Conservation (phyloP, 2,888 invertebrate genomes). For the Didymodactylos carnosus region DNA sequence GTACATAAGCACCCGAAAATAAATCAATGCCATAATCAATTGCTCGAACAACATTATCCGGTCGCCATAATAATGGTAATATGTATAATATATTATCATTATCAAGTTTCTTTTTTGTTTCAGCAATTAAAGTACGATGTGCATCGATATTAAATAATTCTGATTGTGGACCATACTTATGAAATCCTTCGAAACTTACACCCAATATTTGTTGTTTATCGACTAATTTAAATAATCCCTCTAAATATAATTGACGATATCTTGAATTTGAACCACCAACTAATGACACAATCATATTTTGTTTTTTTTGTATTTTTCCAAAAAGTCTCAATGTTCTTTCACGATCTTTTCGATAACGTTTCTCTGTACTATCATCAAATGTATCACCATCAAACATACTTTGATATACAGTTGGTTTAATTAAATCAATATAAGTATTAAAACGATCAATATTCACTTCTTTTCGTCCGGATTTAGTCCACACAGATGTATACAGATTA, state of each 20-base stretch:
- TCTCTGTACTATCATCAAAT: neutral
- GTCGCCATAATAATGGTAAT: conserved; percentile 31
- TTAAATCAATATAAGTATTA: neutral
- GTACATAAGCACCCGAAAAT: conserved; percentile 59
- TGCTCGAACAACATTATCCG: conserved; percentile 49
- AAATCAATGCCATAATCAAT: conserved; percentile 60
- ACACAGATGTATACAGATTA: neutral
- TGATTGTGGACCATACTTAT: neutral
- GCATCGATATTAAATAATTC: neutral
- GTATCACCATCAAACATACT: neutral
- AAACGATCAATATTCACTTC: neutral
- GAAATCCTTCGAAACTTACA: neutral
- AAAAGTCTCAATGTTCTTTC: neutral
- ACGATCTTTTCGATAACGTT: neutral
- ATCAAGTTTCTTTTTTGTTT: neutral
- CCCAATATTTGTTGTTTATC: neutral
- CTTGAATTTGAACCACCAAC: neutral
- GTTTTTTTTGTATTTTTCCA: neutral
- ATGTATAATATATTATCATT: neutral
- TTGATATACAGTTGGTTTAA: neutral
- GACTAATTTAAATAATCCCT: neutral
- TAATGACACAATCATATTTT: neutral
- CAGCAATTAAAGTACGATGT: neutral
- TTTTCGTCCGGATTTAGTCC: neutral
- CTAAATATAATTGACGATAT: neutral